phyloP scores from a whole-genome alignment of 2,888 invertebrate genomes.

The Anodontia alba region DNA sequence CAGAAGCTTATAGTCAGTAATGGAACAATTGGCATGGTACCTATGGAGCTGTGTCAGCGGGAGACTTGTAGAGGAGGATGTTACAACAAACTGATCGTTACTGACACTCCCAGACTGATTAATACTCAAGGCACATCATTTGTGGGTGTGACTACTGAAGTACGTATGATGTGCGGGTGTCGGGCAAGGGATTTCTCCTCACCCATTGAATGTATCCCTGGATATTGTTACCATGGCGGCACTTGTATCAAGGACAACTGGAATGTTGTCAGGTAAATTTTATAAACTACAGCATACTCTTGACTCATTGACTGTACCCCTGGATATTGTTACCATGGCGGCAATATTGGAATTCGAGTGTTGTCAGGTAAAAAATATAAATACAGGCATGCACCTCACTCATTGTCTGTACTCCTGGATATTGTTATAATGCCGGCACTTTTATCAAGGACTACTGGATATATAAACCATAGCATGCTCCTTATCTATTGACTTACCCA shows the following conservation, averaged over 20 bases:
- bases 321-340: constrained; percentile 94
- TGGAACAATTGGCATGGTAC: constrained; percentile 98
- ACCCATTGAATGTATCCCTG: constrained; percentile 90
- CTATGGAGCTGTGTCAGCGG: constrained; percentile 89
- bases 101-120: constrained; percentile 88
- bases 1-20: constrained; percentile 95
- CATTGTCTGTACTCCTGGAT: constrained; percentile 90
- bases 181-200: constrained; percentile 89
- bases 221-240: constrained; percentile 95
- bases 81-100: constrained; percentile 92
- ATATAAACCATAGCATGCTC: too few species aligned
- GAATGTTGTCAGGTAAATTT: constrained; percentile 72
- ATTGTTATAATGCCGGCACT: too few species aligned
- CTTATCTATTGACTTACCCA: too few species aligned
- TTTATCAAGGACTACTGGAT: too few species aligned
- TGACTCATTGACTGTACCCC: constrained; percentile 91
- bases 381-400: too few species aligned
- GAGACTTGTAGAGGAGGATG: constrained; percentile 90
- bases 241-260: constrained; percentile 89
- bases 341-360: constrained; percentile 87
- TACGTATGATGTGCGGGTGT: constrained; percentile 90
- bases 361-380: constrained; percentile 71
- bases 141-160: constrained; percentile 97
- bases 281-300: too few species aligned
- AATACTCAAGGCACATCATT: constrained; percentile 98